These are phyloP conservation scores for Cariama cristata DNA, from an alignment of 2,113 vertebrate genomes.

Conservation along the genomic window DNA sequence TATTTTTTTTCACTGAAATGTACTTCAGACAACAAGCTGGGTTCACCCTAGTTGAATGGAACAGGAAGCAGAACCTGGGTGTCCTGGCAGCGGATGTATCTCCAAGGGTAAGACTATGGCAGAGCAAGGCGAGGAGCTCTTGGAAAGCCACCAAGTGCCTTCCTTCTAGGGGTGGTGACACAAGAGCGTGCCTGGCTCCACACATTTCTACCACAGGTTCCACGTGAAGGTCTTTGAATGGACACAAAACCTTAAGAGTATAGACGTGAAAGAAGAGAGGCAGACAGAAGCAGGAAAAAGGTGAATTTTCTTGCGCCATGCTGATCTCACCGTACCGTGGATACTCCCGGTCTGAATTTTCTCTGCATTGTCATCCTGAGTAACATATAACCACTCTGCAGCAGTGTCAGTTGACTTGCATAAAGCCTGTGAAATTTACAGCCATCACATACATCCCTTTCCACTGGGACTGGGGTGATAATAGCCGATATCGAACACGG, in stretches of 20 bases:
- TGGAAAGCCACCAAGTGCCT: background rate
- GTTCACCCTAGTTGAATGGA: background rate
- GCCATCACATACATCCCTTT: background rate
- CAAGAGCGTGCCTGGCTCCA: background rate
- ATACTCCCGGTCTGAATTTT: background rate
- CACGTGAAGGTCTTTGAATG: background rate
- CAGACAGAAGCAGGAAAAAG: background rate
- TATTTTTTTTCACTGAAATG: background rate
- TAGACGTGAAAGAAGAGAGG: background rate
- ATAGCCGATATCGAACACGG: background rate
- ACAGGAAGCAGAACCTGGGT: background rate
- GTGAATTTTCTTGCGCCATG: background rate
- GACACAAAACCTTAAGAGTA: background rate
- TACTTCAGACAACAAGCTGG: background rate
- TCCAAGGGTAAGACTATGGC: background rate
- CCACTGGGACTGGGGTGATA: background rate
- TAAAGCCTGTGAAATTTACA: background rate
- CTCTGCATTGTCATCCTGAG: background rate
- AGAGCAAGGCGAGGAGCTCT: background rate
- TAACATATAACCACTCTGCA: background rate
- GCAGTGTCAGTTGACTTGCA: background rate
- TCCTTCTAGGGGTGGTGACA: background rate
- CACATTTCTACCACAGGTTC: background rate
- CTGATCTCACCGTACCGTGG: background rate
- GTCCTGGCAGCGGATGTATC: background rate